Percentiles rank a stretch among this genome's conserved stretches.
Conservation (phyloP, 2,797 vertebrate species). For the Enteromius mattozi region DNA sequence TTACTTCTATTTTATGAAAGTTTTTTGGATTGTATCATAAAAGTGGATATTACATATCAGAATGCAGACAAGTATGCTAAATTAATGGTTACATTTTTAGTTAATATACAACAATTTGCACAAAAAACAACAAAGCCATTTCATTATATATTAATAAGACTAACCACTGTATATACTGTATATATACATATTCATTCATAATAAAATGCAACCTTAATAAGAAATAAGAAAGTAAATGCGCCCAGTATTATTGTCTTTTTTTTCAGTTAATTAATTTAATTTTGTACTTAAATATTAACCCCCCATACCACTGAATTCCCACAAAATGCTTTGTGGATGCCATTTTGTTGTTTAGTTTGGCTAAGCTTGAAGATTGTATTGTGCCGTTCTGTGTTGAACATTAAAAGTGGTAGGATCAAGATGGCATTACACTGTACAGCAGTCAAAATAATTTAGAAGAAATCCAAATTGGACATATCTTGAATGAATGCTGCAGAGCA, state of each 20-base stretch:
- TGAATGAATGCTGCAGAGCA: conserved; percentile 39
- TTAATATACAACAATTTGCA: conserved; percentile 1
- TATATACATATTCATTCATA: too few species aligned
- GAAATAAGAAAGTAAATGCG: not conserved
- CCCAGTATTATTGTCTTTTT: not conserved
- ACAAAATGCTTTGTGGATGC: not conserved
- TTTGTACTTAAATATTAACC: not conserved
- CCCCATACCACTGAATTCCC: not conserved
- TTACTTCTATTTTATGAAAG: not conserved
- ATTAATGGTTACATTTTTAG: not conserved
- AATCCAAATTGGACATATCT: not conserved
- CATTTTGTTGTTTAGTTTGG: not conserved
- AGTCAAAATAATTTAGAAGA: not conserved
- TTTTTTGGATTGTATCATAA: not conserved
- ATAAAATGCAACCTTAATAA: too few species aligned
- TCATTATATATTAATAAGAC: not conserved
- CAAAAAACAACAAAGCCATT: not conserved
- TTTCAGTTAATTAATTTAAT: not conserved
- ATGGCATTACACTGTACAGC: not conserved
- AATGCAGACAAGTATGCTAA: not conserved
- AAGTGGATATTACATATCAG: not conserved
- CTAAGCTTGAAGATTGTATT: not conserved
- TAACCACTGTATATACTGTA: too few species aligned
- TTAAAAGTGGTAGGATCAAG: not conserved
- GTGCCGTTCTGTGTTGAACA: not conserved